Evolutionary conservation across 2,113 vertebrate genomes (phyloP), one percentile per base, ranked within the genome.

Genomic region (Romanogobio albipinnatus): DNA sequence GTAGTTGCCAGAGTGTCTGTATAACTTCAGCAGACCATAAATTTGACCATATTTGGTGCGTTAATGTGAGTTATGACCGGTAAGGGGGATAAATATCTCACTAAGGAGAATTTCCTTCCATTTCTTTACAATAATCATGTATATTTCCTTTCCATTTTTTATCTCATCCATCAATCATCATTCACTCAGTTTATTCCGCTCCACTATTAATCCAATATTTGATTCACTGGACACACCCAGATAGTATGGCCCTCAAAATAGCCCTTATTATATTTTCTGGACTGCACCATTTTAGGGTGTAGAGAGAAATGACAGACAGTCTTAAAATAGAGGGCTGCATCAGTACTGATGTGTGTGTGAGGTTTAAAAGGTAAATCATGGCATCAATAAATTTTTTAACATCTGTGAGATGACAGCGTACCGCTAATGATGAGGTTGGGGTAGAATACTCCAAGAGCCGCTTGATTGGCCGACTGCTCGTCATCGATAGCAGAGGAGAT

Each of bases 401-500:
- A 33, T 45, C 3, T 47, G 43, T 64, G 17, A 53, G 49, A 74
- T 24, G 11, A 4, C 24, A 13, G 39, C 88, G 5, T 88, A 95
- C 95, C 94, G 0, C 94, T 93, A 74, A 95, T 43, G 29, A 95
- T 94, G 86, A 95, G 94, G 88, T 95, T 94, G 29, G 94, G 95
- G 77, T 95, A 96, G 91, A 96, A 96, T 84, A 96, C 78, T 29
- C 95, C 95, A n/a, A 96, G 90, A 0, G 94, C 92, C 0, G 94
- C 92, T 90, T 96, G 95, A 90, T 95, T 95, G 89, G 95, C 95
- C 7, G 85, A 94, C 86, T 96, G 95, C 89, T 96, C 95, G 10
- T 95, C 94, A 3, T 96, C 95, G 9, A 96, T 94, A 0, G 90
- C 93, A 1, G 95, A 89, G 0, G 95, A 95, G 88, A 96, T 95